A percentile compares a stretch with the other conserved stretches of the same genome.
Conservation (phyloP, 2,888 invertebrate genomes). For the Caenorhabditis angaria region DNA sequence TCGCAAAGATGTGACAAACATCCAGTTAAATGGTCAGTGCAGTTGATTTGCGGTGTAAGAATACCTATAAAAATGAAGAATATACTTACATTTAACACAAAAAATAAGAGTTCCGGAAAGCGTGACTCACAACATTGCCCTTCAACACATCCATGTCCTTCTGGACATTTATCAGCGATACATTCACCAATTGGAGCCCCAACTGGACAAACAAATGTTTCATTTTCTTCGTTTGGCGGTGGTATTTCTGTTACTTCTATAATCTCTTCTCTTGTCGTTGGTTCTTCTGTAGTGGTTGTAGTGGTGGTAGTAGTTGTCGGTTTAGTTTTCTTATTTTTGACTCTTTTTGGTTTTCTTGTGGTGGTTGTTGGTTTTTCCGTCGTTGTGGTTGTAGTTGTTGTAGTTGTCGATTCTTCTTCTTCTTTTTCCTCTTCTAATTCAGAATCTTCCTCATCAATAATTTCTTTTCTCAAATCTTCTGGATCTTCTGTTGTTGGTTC, state of each 20-base stretch:
- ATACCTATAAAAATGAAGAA: constrained; percentile 35
- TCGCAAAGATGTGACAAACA: constrained; percentile 58
- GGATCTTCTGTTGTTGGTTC: constrained; percentile 25
- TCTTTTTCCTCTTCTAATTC: constrained; percentile 41
- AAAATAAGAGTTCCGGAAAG: too few relatives aligned
- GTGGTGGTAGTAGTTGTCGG: constrained; percentile 17
- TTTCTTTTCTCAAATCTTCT: constrained; percentile 39
- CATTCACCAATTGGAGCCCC: constrained; percentile 61
- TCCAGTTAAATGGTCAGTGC: constrained; percentile 52
- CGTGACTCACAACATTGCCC: constrained; percentile 55
- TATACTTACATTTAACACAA: too few relatives aligned
- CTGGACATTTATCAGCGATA: constrained; percentile 55
- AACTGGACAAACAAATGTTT: constrained; percentile 50
- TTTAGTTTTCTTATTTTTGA: constrained; percentile 4
- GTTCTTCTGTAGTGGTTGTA: constrained; percentile 26
- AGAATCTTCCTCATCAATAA: constrained; percentile 41
- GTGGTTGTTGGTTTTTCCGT: constrained; percentile 20
- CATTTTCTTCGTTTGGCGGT: constrained; percentile 17
- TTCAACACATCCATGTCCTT: constrained; percentile 60
- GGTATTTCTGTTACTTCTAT: constrained; percentile 22
- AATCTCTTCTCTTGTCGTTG: constrained; percentile 19
- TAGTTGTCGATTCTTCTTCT: constrained; percentile 1
- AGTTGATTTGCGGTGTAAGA: constrained; percentile 61
- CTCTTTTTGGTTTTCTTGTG: constrained; percentile 3
- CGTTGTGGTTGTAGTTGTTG: constrained; percentile 19